A percentile compares a stretch with the other conserved stretches of the same genome.
Evolutionary conservation across 2,888 invertebrate genomes (phyloP).

Genomic region (Aphodius sticticus): DNA sequence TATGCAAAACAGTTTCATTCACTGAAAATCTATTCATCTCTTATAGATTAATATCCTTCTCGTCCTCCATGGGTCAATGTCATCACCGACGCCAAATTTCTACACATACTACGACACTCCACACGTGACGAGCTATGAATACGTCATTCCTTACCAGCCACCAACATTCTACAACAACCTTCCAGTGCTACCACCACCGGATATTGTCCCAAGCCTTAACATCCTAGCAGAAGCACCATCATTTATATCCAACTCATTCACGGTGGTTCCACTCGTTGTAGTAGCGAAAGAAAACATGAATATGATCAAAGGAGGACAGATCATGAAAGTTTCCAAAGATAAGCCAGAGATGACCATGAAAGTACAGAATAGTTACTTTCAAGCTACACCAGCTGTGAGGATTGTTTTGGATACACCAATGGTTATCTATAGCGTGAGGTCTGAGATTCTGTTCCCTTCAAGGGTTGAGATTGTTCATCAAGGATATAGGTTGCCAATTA

Average conservation of each 20-base stretch:
- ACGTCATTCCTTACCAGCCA: not conserved
- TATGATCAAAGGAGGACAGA: slow-evolving; percentile 53
- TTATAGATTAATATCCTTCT: not conserved
- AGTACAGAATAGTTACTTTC: slow-evolving; percentile 50
- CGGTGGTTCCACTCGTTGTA: slow-evolving; percentile 56
- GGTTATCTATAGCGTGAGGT: slow-evolving; percentile 55
- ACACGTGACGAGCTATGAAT: slow-evolving; percentile 6
- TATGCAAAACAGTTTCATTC: not conserved
- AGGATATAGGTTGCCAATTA: slow-evolving; percentile 57
- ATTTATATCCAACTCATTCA: slow-evolving; percentile 52
- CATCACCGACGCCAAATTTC: not conserved
- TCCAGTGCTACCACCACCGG: slow-evolving; percentile 38
- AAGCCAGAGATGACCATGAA: slow-evolving; percentile 57
- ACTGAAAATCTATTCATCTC: not conserved
- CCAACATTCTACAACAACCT: slow-evolving; percentile 16
- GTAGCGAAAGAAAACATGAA: slow-evolving; percentile 54
- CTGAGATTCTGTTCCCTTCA: slow-evolving; percentile 58
- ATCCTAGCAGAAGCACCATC: slow-evolving; percentile 55
- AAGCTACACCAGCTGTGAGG: slow-evolving; percentile 59
- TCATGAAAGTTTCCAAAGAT: slow-evolving; percentile 55
- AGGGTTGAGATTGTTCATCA: slow-evolving; percentile 57
- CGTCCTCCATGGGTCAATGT: not conserved
- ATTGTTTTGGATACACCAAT: slow-evolving; percentile 58
- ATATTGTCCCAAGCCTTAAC: slow-evolving; percentile 50
- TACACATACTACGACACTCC: not conserved